These are phyloP conservation scores for Poecilia gillii DNA, from an alignment of 2,797 vertebrate species.

Conservation along the genomic window DNA sequence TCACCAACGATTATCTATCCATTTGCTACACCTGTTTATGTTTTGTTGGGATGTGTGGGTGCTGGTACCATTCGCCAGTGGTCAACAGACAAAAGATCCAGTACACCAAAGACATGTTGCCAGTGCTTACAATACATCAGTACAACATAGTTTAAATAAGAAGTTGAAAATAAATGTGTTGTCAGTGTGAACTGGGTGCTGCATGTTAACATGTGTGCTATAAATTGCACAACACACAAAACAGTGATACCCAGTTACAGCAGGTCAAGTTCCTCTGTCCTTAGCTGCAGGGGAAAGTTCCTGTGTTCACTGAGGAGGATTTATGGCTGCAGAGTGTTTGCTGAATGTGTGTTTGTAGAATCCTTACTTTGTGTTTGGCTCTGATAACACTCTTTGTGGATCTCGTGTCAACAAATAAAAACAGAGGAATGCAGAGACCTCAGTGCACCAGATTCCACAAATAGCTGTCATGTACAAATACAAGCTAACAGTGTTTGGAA, in stretches of 20 bases:
- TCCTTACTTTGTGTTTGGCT: constrained; percentile 28
- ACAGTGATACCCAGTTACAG: not conserved
- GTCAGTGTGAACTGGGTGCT: not conserved
- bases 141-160: not conserved
- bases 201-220: not conserved
- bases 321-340: not conserved
- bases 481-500: not conserved
- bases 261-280: not conserved
- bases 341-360: constrained; percentile 7
- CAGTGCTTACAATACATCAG: not conserved
- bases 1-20: not conserved
- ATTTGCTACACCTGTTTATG: not conserved
- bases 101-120: not conserved
- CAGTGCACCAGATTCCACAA: constrained; percentile 41
- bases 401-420: constrained; percentile 50
- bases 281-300: not conserved
- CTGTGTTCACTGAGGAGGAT: not conserved
- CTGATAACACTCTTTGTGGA: constrained; percentile 41
- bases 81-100: not conserved
- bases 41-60: not conserved
- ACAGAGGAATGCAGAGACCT: constrained; percentile 40
- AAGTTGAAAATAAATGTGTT: not conserved
- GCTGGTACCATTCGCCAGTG: not conserved
- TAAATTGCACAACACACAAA: not conserved
- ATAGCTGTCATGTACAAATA: constrained; percentile 2